A percentile compares a stretch with the other conserved stretches of the same genome.
Conservation (phyloP, 2,797 vertebrate species). For the Antrozous pallidus region DNA sequence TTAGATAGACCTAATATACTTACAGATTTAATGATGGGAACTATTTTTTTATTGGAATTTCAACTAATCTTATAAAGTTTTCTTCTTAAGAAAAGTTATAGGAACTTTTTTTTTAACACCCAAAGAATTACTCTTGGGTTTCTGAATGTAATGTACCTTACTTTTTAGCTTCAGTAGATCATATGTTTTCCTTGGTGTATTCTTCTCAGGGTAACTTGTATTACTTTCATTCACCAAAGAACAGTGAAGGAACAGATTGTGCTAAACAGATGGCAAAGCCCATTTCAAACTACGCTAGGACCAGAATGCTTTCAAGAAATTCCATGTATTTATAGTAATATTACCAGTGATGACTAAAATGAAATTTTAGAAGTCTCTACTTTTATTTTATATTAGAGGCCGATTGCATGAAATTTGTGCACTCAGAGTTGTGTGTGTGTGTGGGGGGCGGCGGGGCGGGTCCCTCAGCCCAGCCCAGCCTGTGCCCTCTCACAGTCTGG, state of each 20-base stretch:
- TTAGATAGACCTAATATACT: background rate
- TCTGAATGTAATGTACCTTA: background rate
- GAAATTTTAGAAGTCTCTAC: background rate
- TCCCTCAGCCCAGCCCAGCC: too few species aligned
- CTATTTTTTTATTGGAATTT: background rate
- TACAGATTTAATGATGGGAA: background rate
- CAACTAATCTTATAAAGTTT: background rate
- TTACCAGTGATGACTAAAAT: background rate
- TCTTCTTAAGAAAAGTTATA: background rate
- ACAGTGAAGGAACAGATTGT: background rate
- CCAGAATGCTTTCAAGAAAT: background rate
- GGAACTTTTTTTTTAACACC: background rate
- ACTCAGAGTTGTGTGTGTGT: too few species aligned
- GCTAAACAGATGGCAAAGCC: background rate
- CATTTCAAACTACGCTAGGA: background rate
- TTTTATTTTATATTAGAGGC: background rate
- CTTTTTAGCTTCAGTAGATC: background rate
- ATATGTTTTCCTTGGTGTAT: background rate
- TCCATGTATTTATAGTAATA: background rate
- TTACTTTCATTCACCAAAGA: constrained; percentile 13
- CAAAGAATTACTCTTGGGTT: background rate
- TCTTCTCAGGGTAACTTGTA: background rate
- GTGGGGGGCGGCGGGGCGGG: too few species aligned
- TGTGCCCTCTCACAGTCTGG: too few species aligned
- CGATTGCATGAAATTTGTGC: too few species aligned